These are phyloP conservation scores for Thumatha senex DNA, from an alignment of 2,888 invertebrate genomes.

Conservation along the genomic window DNA sequence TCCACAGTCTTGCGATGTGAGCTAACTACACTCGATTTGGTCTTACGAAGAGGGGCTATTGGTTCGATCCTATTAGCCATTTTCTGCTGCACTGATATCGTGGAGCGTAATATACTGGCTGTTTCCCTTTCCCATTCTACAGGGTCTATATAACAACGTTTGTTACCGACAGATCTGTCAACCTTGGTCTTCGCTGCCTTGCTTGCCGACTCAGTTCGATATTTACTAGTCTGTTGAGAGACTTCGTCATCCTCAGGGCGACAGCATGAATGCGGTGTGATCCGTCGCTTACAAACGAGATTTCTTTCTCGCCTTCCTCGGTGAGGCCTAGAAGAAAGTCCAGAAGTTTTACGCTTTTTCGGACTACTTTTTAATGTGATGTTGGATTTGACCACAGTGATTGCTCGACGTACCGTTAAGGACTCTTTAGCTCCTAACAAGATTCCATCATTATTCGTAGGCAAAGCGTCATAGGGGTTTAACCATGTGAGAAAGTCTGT, in stretches of 20 bases:
- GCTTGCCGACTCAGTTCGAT: slow-evolving; percentile 72
- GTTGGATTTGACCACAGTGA: slow-evolving; percentile 74
- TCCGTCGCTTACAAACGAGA: slow-evolving; percentile 65
- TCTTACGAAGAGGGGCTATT: slow-evolving; percentile 51
- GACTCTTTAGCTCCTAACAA: slow-evolving; percentile 62
- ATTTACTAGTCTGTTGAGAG: slow-evolving; percentile 55
- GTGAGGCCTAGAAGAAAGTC: slow-evolving; percentile 75
- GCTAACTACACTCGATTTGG: slow-evolving; percentile 60
- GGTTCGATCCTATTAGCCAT: slow-evolving; percentile 53
- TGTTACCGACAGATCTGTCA: slow-evolving; percentile 79
- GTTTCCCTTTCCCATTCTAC: slow-evolving; percentile 82
- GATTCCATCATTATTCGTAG: slow-evolving; percentile 67
- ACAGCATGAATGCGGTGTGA: slow-evolving; percentile 74
- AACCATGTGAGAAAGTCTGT: slow-evolving; percentile 87
- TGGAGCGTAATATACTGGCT: slow-evolving; percentile 78
- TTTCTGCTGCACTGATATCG: slow-evolving; percentile 76
- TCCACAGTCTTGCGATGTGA: slow-evolving; percentile 50
- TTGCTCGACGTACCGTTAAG: slow-evolving; percentile 77
- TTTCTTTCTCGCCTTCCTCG: slow-evolving; percentile 78
- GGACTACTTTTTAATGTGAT: slow-evolving; percentile 60
- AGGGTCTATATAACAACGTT: slow-evolving; percentile 80
- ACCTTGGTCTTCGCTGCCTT: slow-evolving; percentile 66
- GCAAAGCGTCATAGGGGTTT: slow-evolving; percentile 76
- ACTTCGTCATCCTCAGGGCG: slow-evolving; percentile 58
- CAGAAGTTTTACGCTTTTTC: slow-evolving; percentile 80